Evolutionary conservation across 2,888 invertebrate species (phyloP), one percentile per base, ranked within the genome.

Genomic region (Electrophaes corylata): DNA sequence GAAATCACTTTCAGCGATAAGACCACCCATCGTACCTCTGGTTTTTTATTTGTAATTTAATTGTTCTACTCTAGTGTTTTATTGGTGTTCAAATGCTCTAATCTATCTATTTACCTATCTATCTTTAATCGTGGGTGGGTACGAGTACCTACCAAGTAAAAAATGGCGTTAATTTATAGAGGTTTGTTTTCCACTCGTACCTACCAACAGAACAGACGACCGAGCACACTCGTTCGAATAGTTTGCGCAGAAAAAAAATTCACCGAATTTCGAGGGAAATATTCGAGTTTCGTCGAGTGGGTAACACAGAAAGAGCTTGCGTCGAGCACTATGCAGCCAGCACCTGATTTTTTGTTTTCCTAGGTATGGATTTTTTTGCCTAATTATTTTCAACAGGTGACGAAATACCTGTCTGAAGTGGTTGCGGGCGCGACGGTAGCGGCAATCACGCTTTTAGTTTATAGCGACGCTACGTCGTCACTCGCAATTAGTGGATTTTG

Each of bases 361-460:
- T 81, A 76, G 62, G 55, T 82, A 72, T 69, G 84, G 85, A 86
- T 91, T 91, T 83, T 91, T 92, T 92, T 92, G 91, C 89, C 92
- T 92, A 92, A 92, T 92, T 92, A 92, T 92, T 92, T 91, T 88
- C 84, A 90, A 90, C 91, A 91, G 91, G 91, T 91, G 91, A 91
- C 91, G 91, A 89, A 88, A 86, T 86, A 79, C 79, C 72, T 81
- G 88, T 88, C 89, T 90, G 85, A 78, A 91, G 91, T 74, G 84
- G 67, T 55, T 31, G 57, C 44, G 60, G 58, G 62, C 62, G 59
- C 47, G 52, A 59, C 60, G 60, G 55, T 53, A 69, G 65, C 73
- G 80, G 58, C 55, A 57, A 83, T 83, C 80, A 81, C 67, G 79
- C 79, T 83, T n/a, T 82, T 82, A 83, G 83, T 85, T 83, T 83